These are phyloP conservation scores for Karalla daura DNA, from an alignment of 2,797 vertebrate genomes.

Conservation along the genomic window DNA sequence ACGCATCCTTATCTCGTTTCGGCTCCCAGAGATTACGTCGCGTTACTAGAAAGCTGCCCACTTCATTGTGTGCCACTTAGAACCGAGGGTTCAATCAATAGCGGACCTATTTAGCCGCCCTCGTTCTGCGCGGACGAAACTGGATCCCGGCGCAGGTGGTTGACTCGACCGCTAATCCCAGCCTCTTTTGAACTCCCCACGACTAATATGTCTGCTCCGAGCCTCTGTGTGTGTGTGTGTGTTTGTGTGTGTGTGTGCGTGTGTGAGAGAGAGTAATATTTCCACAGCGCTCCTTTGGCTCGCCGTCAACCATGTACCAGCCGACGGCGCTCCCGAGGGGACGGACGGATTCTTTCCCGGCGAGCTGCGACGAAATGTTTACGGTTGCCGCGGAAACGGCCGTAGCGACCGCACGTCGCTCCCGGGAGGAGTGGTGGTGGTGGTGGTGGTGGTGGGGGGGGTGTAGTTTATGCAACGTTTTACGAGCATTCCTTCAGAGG, in stretches of 20 bases:
- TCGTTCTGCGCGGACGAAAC: background rate
- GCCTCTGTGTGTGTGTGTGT: slow-evolving; percentile 1
- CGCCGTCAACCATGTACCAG: slow-evolving; percentile 45
- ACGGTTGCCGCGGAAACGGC: slow-evolving; percentile 29
- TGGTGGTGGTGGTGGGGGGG: too few relatives aligned
- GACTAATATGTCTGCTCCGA: slow-evolving; percentile 1
- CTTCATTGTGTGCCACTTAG: background rate
- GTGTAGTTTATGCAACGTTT: slow-evolving; percentile 27
- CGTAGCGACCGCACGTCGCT: slow-evolving; percentile 25
- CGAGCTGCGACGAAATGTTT: slow-evolving; percentile 59
- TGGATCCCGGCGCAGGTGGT: background rate
- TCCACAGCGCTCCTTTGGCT: slow-evolving; percentile 62
- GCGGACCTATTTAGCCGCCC: too few relatives aligned
- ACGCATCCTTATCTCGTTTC: slow-evolving; percentile 20
- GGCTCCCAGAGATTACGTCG: slow-evolving; percentile 13
- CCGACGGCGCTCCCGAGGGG: slow-evolving; percentile 18
- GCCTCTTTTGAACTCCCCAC: slow-evolving; percentile 25
- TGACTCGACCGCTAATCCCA: background rate
- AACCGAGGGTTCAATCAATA: background rate
- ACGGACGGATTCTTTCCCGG: slow-evolving; percentile 50
- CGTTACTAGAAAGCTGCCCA: slow-evolving; percentile 5
- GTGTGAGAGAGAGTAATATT: too few relatives aligned
- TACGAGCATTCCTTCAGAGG: slow-evolving; percentile 41
- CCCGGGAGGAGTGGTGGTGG: too few relatives aligned
- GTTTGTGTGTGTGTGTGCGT: slow-evolving; percentile 11